phyloP scores from a whole-genome alignment of 2,797 vertebrate species.

The Tapera naevia region DNA sequence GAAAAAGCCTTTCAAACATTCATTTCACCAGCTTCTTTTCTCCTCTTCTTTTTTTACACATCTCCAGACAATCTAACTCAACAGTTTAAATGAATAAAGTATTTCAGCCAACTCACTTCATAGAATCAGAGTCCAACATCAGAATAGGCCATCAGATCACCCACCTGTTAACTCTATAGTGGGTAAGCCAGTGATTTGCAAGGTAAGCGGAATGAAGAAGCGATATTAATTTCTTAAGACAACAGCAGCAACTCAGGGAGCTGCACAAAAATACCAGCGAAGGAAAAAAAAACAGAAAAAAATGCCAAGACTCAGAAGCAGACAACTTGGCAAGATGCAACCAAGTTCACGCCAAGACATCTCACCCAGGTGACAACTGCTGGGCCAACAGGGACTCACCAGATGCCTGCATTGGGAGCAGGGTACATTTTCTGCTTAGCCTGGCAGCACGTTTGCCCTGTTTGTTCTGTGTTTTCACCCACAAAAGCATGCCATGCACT shows the following conservation, averaged over 20 bases:
- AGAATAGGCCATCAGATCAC: background rate
- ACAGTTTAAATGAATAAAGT: background rate
- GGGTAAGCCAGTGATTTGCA: background rate
- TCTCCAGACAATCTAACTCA: background rate
- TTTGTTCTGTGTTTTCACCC: background rate
- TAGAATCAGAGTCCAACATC: background rate
- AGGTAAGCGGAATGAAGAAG: background rate
- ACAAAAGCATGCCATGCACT: rapidly evolving
- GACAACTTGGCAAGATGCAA: background rate
- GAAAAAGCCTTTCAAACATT: background rate
- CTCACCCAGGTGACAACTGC: background rate
- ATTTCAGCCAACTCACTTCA: background rate
- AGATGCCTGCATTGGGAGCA: rapidly evolving
- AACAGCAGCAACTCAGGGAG: background rate
- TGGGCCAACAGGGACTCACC: background rate
- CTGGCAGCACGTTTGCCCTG: background rate
- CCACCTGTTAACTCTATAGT: background rate
- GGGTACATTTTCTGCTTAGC: too few species aligned
- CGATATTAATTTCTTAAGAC: background rate
- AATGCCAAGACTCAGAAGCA: background rate
- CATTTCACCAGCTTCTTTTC: background rate
- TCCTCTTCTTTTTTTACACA: background rate
- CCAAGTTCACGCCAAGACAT: background rate
- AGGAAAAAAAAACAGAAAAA: background rate
- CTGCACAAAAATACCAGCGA: background rate